Percentiles rank a stretch among this genome's conserved stretches.
phyloP scores from a whole-genome alignment of 2,797 vertebrate genomes.

The Arctocebus calabarensis region DNA sequence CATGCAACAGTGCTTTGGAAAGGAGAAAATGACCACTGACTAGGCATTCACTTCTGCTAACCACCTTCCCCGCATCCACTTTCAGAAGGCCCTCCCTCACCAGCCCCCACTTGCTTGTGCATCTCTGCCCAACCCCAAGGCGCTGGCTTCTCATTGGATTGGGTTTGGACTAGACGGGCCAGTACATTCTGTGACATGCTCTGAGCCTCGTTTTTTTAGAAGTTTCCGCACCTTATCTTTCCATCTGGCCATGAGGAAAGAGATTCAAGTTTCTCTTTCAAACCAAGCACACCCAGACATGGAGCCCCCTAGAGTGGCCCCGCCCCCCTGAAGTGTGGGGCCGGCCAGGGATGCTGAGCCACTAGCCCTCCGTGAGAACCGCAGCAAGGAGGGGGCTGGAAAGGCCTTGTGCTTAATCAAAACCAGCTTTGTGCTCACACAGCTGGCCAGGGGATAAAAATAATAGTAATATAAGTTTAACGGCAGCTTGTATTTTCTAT shows the following conservation, averaged over 20 bases:
- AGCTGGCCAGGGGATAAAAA: conserved; percentile 78
- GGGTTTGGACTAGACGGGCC: background rate
- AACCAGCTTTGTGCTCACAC: conserved; percentile 72
- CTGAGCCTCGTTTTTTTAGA: background rate
- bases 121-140: background rate
- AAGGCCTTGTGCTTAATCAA: conserved; percentile 72
- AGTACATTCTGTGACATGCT: background rate
- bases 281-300: background rate
- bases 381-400: conserved; percentile 25
- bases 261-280: conserved; percentile 52
- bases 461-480: conserved; percentile 79
- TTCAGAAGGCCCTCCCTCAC: background rate
- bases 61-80: background rate
- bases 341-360: background rate
- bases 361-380: conserved; percentile 58
- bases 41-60: background rate
- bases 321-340: background rate
- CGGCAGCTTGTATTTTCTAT: conserved; percentile 74
- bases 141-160: background rate
- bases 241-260: conserved; percentile 25
- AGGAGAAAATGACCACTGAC: background rate
- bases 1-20: background rate
- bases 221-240: conserved; percentile 13
- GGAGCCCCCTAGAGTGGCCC: background rate
- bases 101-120: background rate